Evolutionary conservation across 2,888 invertebrate genomes (phyloP).

Genomic region (Arctia plantaginis): DNA sequence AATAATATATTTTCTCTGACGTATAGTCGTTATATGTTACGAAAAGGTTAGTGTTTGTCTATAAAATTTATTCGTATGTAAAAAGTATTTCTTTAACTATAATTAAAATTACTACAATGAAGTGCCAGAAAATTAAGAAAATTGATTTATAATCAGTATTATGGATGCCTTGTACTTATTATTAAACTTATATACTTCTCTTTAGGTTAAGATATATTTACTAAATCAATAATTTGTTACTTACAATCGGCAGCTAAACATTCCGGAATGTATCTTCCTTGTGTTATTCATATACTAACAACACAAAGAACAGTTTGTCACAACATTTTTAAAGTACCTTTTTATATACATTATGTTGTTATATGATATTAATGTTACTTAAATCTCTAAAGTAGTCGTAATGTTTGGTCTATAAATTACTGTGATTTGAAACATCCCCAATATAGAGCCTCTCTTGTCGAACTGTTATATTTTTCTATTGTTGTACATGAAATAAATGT

Average conservation of each 20-base stretch:
- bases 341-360: constrained; percentile 38
- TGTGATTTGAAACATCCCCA: constrained; percentile 52
- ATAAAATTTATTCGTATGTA: constrained; percentile 44
- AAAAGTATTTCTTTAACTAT: constrained; percentile 50
- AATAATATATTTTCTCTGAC: constrained; percentile 40
- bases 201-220: constrained; percentile 50
- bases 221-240: constrained; percentile 40
- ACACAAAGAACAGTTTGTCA: constrained; percentile 39
- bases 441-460: constrained; percentile 34
- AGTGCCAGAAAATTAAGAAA: constrained; percentile 59
- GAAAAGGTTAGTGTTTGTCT: constrained; percentile 49
- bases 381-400: constrained; percentile 47
- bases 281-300: constrained; percentile 27
- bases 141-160: constrained; percentile 62
- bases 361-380: constrained; percentile 48
- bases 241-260: constrained; percentile 37
- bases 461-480: constrained; percentile 29
- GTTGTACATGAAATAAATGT: constrained; percentile 41
- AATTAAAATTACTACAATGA: constrained; percentile 50
- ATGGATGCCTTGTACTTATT: constrained; percentile 62
- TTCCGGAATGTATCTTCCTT: constrained; percentile 34
- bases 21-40: constrained; percentile 37
- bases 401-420: constrained; percentile 51
- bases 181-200: constrained; percentile 47
- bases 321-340: constrained; percentile 39